These are phyloP conservation scores for Leptura quadrifasciata DNA, from an alignment of 2,888 invertebrate genomes.

Conservation along the genomic window DNA sequence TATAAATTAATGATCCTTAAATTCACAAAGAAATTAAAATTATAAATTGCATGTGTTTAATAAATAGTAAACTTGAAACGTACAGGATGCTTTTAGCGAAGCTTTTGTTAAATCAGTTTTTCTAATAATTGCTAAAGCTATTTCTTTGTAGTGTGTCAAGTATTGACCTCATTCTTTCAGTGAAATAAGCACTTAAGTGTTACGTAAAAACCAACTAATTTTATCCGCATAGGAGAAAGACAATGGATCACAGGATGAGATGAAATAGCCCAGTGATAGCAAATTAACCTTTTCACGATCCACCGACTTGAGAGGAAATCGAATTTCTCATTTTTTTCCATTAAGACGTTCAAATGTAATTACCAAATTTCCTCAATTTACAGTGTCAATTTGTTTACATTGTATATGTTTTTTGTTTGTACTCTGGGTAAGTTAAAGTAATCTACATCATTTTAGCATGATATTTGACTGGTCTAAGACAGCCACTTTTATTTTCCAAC, in stretches of 20 bases:
- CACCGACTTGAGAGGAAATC: constrained; percentile 18
- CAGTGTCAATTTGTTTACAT: constrained; percentile 1
- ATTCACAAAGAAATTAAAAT: neutral
- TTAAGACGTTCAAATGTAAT: constrained; percentile 14
- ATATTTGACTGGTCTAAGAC: too few species aligned
- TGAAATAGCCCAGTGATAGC: constrained; percentile 11
- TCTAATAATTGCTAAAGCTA: constrained; percentile 28
- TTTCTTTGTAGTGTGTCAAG: constrained; percentile 37
- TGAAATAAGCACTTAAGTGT: constrained; percentile 35
- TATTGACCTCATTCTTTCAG: constrained; percentile 34
- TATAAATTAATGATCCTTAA: neutral
- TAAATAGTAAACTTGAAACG: neutral
- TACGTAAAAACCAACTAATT: constrained; percentile 41
- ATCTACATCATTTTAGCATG: neutral
- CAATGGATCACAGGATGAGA: constrained; percentile 34
- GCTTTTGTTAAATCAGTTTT: constrained; percentile 12
- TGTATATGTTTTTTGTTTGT: neutral
- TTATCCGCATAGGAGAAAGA: constrained; percentile 29
- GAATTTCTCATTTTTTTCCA: constrained; percentile 29
- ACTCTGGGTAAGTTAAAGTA: neutral
- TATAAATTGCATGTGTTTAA: neutral
- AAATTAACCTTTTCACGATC: constrained; percentile 28
- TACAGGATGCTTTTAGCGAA: neutral
- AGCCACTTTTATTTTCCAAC: too few species aligned
- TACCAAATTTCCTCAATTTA: constrained; percentile 20